phyloP scores from a whole-genome alignment of 2,888 invertebrate species.

The Oxyteleia sp. region DNA sequence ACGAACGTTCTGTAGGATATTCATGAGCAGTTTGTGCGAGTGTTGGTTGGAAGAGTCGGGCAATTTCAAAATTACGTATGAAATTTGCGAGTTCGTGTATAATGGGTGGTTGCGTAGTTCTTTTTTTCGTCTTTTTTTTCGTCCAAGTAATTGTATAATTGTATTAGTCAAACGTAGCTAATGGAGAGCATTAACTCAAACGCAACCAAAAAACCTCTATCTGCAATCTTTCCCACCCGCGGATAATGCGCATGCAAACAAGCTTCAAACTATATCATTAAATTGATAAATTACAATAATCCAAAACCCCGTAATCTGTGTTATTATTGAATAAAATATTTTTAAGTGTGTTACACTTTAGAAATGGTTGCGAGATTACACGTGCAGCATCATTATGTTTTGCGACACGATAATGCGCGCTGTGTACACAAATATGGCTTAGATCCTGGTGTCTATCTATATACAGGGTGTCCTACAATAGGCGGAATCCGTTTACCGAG shows the following conservation, averaged over 20 bases:
- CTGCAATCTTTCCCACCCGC: constrained; percentile 43
- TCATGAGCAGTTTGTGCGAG: not conserved
- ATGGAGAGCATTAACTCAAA: constrained; percentile 15
- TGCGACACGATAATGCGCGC: constrained; percentile 55
- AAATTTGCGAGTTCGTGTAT: not conserved
- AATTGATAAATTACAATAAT: constrained; percentile 64
- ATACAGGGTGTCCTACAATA: too few species aligned
- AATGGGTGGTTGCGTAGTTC: not conserved
- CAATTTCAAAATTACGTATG: not conserved
- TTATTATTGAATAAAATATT: constrained; percentile 61
- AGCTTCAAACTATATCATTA: constrained; percentile 54
- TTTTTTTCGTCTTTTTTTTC: too few species aligned
- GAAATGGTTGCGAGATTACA: constrained; percentile 49
- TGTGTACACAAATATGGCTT: too few species aligned
- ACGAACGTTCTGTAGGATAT: not conserved
- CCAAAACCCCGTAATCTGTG: constrained; percentile 30
- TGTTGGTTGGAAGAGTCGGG: not conserved
- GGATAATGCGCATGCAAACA: constrained; percentile 56
- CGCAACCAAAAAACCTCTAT: constrained; percentile 32
- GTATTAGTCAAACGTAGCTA: not conserved
- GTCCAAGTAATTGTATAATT: constrained; percentile 9
- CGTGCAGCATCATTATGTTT: constrained; percentile 55
- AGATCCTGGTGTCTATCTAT: too few species aligned
- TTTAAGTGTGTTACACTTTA: constrained; percentile 46
- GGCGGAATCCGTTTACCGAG: too few species aligned